These are phyloP conservation scores for Hydrolagus colliei DNA, from an alignment of 2,797 vertebrate species.

Conservation along the genomic window DNA sequence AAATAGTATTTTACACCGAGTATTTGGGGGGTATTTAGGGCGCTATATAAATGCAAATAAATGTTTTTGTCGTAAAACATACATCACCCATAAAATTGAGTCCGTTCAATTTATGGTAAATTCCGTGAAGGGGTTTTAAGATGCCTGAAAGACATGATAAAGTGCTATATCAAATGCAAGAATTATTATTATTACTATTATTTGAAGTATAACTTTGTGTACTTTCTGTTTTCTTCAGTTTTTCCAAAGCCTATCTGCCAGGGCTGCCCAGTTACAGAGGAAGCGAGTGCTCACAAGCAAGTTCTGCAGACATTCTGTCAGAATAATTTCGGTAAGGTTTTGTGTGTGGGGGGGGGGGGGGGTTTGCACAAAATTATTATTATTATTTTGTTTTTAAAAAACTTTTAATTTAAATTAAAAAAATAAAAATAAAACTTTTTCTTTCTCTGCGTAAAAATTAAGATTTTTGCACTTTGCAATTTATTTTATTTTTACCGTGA, in stretches of 20 bases:
- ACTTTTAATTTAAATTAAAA: too few relatives aligned
- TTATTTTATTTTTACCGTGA: too few relatives aligned
- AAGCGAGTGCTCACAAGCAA: constrained; percentile 57
- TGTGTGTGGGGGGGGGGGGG: too few relatives aligned
- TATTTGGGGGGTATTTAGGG: too few relatives aligned
- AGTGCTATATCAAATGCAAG: neutral
- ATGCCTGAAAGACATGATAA: neutral
- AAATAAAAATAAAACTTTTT: too few relatives aligned
- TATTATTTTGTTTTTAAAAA: too few relatives aligned
- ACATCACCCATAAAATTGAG: too few relatives aligned
- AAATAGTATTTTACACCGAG: too few relatives aligned
- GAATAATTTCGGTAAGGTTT: constrained; percentile 70
- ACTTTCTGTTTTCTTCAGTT: constrained; percentile 45
- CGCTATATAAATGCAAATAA: too few relatives aligned
- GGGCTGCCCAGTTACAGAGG: constrained; percentile 67
- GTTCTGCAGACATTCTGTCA: constrained; percentile 68
- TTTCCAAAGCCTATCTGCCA: constrained; percentile 75
- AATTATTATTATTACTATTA: neutral
- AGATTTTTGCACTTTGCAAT: neutral
- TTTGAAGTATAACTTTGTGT: neutral
- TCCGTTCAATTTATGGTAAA: neutral
- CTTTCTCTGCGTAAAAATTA: too few relatives aligned
- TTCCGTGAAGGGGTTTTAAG: neutral
- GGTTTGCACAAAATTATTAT: too few relatives aligned
- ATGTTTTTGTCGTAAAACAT: too few relatives aligned